A percentile compares a stretch with the other conserved stretches of the same genome.
Conservation (phyloP, 1,140 invertebrate species). For the Acromyrmex echinatior region DNA sequence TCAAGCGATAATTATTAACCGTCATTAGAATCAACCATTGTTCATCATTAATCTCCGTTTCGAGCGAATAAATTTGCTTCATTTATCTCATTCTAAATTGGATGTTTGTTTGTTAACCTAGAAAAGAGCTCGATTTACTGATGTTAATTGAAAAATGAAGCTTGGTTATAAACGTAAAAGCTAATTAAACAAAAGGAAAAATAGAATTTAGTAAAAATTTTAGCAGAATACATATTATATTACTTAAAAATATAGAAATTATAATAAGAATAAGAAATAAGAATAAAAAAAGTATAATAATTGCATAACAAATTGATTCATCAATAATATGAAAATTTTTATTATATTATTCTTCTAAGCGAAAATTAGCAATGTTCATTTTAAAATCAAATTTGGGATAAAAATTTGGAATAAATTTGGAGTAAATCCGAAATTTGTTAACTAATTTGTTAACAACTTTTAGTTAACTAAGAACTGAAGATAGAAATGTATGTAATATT, state of each 20-base stretch:
- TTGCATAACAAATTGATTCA: slow-evolving; percentile 7
- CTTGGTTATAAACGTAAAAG: not conserved
- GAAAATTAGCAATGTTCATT: too few species aligned
- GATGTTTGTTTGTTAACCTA: slow-evolving; percentile 20
- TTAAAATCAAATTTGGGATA: too few species aligned
- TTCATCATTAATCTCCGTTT: not conserved
- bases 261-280: not conserved
- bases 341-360: not conserved
- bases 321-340: slow-evolving; percentile 9
- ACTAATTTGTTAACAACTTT: too few species aligned
- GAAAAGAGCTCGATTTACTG: not conserved
- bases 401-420: too few species aligned
- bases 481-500: too few species aligned
- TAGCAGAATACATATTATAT: not conserved
- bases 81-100: not conserved
- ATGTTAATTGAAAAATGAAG: slow-evolving; percentile 15
- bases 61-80: slow-evolving; percentile 6
- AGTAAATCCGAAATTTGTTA: too few species aligned
- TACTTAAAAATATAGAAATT: not conserved
- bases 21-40: slow-evolving; percentile 8
- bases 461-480: too few species aligned
- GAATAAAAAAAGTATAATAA: not conserved
- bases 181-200: not conserved
- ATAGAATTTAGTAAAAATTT: not conserved
- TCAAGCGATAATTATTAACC: slow-evolving; percentile 37